phyloP scores from a whole-genome alignment of 2,797 vertebrate species.

The Australoheros facetus region DNA sequence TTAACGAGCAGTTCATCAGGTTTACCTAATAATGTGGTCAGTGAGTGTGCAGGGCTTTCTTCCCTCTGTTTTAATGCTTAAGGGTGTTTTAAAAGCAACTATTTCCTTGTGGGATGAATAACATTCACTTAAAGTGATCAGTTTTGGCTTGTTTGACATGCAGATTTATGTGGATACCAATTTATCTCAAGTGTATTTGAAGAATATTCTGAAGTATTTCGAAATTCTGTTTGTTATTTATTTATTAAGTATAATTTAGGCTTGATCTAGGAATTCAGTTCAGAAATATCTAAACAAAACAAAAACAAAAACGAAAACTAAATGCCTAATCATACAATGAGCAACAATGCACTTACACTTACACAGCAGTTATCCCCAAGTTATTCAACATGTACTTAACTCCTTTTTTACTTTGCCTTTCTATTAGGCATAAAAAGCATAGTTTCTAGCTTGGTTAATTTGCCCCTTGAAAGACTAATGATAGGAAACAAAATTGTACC shows the following conservation, averaged over 20 bases:
- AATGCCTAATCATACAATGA: background rate
- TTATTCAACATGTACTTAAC: background rate
- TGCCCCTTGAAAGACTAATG: background rate
- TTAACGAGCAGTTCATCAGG: background rate
- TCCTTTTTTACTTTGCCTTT: background rate
- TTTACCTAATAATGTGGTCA: background rate
- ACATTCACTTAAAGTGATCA: background rate
- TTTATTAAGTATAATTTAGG: background rate
- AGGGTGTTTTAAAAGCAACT: background rate
- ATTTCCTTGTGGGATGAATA: background rate
- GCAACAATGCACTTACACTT: background rate
- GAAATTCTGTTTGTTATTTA: background rate
- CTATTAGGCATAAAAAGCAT: background rate
- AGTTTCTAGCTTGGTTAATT: background rate
- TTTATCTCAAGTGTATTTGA: background rate
- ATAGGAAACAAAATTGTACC: background rate
- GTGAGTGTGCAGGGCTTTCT: background rate
- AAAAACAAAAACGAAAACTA: background rate
- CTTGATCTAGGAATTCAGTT: background rate
- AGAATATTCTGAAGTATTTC: background rate
- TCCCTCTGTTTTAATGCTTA: background rate
- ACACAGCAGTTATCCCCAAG: slow-evolving; percentile 1
- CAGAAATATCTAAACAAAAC: background rate
- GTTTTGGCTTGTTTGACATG: no score
- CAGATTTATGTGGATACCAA: background rate